phyloP scores from a whole-genome alignment of 2,888 invertebrate species.

The Orthonevra nobilis region DNA sequence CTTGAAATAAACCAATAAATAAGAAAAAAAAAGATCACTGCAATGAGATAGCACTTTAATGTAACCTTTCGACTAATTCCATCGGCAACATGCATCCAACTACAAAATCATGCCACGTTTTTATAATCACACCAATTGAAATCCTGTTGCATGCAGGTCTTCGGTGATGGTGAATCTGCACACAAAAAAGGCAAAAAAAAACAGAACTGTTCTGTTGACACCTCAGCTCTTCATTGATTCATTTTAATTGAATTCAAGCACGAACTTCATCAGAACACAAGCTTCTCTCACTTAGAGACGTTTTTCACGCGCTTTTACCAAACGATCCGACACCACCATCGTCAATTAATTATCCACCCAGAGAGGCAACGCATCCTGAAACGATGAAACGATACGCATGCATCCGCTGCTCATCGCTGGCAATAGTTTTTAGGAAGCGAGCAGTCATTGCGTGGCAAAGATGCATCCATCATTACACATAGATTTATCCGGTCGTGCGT shows the following conservation, averaged over 20 bases:
- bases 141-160: not conserved
- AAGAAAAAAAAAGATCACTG: conserved; percentile 26
- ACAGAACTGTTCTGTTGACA: conserved; percentile 65
- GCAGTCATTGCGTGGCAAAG: conserved; percentile 68
- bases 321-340: conserved; percentile 34
- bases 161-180: conserved; percentile 29
- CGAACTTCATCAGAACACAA: conserved; percentile 58
- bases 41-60: conserved; percentile 48
- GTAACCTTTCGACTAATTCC: conserved; percentile 67
- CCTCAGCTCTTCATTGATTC: conserved; percentile 58
- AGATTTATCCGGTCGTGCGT: conserved; percentile 33
- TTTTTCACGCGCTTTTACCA: conserved; percentile 64
- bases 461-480: conserved; percentile 63
- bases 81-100: conserved; percentile 20
- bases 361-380: conserved; percentile 12
- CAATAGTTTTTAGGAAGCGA: conserved; percentile 41
- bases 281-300: conserved; percentile 57
- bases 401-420: conserved; percentile 3
- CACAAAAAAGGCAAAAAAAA: no score
- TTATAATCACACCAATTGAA: conserved; percentile 3
- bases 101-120: conserved; percentile 11
- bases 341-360: conserved; percentile 66
- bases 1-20: conserved; percentile 32
- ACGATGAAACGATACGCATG: conserved; percentile 43
- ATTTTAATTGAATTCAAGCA: conserved; percentile 67